These are phyloP conservation scores for Jaculus jaculus DNA, from an alignment of 2,113 vertebrate genomes.

Conservation along the genomic window DNA sequence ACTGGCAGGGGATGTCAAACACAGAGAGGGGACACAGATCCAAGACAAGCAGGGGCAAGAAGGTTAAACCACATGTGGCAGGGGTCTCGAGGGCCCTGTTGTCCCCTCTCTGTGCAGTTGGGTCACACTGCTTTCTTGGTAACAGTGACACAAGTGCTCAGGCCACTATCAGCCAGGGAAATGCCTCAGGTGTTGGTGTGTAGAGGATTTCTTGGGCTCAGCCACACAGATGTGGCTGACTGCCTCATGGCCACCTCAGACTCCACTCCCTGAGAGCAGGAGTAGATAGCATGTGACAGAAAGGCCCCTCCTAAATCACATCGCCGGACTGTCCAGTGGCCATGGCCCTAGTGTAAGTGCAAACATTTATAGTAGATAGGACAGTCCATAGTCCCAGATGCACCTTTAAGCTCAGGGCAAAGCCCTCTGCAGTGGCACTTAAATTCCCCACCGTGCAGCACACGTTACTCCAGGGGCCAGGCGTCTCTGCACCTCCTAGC, in stretches of 20 bases:
- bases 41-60: not conserved
- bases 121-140: not conserved
- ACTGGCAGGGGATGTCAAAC: not conserved
- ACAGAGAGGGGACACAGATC: not conserved
- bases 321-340: not conserved
- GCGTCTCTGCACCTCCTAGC: rapidly evolving
- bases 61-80: rapidly evolving
- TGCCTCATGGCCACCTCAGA: rapidly evolving
- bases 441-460: rapidly evolving
- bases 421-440: not conserved
- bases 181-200: rapidly evolving
- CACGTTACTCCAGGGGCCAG: rapidly evolving
- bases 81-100: rapidly evolving
- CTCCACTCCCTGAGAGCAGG: no score
- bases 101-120: rapidly evolving
- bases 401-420: no score
- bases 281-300: not conserved
- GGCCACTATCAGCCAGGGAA: not conserved
- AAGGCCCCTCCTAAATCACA: rapidly evolving
- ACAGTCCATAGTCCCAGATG: not conserved
- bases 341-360: not conserved
- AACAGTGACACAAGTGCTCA: not conserved
- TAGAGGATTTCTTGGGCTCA: rapidly evolving
- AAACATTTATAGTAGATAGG: not conserved
- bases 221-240: rapidly evolving